phyloP scores from a whole-genome alignment of 1,140 invertebrate species.

The Scaptomyza hsui region DNA sequence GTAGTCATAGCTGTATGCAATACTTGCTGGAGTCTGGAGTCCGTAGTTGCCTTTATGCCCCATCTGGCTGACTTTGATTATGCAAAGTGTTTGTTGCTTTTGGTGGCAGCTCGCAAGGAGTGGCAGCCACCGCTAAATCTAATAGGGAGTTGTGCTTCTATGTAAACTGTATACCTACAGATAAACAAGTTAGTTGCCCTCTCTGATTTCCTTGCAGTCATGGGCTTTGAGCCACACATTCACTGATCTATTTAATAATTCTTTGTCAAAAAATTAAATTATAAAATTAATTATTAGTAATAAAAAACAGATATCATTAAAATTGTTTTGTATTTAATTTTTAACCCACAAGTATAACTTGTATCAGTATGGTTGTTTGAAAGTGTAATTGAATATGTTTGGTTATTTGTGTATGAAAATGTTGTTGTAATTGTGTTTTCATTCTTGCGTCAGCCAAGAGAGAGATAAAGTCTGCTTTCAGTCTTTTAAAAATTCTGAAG shows the following conservation, averaged over 20 bases:
- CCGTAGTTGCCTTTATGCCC: background rate
- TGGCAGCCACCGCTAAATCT: conserved; percentile 26
- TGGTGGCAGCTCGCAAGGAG: background rate
- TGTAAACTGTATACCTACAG: conserved; percentile 16
- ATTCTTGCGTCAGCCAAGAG: no score
- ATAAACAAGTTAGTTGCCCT: conserved; percentile 1
- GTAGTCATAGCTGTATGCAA: background rate
- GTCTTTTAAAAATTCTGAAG: no score
- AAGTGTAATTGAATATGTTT: no score
- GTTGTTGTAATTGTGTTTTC: no score
- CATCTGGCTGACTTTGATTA: conserved; percentile 37
- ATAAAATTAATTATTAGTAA: background rate
- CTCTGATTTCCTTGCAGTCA: background rate
- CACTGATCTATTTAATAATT: no score
- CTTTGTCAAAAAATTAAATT: no score
- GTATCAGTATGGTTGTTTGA: no score
- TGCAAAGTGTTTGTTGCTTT: conserved; percentile 39
- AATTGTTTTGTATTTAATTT: no score
- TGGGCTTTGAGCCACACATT: background rate
- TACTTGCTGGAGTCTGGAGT: background rate
- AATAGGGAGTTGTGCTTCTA: conserved; percentile 27
- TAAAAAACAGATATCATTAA: no score
- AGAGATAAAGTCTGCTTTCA: no score
- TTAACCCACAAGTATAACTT: no score
- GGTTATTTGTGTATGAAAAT: no score